Conservation (phyloP, 2,797 vertebrate genomes). For the Dendrocincla tyrannina region DNA sequence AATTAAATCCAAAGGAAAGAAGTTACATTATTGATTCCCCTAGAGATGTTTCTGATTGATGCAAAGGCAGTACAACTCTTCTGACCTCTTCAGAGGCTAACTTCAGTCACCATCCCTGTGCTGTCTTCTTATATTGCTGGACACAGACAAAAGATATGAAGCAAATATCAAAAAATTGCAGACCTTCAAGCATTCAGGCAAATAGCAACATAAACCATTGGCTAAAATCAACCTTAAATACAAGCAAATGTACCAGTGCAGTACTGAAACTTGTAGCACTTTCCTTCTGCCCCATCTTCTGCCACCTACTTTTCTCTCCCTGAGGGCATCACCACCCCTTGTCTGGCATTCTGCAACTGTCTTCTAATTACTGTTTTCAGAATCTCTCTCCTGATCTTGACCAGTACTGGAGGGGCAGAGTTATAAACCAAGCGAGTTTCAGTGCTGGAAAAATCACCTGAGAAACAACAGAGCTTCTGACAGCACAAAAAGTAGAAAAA, state of each 20-base stretch:
- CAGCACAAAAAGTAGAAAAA: constrained; percentile 10
- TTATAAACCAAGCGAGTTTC: neutral
- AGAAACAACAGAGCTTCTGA: neutral
- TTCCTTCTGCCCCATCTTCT: neutral
- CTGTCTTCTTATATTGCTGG: neutral
- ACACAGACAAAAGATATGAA: neutral
- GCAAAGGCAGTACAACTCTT: neutral
- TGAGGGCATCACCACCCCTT: neutral
- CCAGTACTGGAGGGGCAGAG: neutral
- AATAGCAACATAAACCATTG: neutral
- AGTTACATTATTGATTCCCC: constrained; percentile 17
- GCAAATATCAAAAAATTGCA: neutral
- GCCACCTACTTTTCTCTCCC: neutral
- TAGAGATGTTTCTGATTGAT: neutral
- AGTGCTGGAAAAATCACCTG: neutral
- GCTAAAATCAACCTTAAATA: neutral
- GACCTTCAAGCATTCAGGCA: neutral
- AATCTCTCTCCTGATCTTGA: neutral
- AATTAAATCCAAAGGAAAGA: constrained; percentile 44
- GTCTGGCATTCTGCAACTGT: neutral
- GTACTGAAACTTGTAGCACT: neutral
- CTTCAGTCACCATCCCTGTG: neutral
- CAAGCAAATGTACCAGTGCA: neutral
- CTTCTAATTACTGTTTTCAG: neutral
- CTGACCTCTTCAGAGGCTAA: constrained; percentile 16